Conservation (phyloP, 2,888 invertebrate genomes). For the Eupithecia tripunctaria region DNA sequence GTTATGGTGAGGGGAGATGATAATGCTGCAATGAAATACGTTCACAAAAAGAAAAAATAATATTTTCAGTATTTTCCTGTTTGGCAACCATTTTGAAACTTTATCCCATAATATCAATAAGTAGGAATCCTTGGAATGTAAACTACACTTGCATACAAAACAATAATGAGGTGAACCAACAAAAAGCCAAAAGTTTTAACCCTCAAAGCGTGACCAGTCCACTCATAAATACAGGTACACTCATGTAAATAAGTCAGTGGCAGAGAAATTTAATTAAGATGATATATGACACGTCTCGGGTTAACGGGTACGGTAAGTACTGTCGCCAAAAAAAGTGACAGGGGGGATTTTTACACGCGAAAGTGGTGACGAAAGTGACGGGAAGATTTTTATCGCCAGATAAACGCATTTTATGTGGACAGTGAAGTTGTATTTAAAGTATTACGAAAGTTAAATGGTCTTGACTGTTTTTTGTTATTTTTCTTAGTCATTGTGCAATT, state of each 20-base stretch:
- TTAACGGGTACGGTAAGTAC: constrained; percentile 76
- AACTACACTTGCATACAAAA: constrained; percentile 5
- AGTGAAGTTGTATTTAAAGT: constrained; percentile 40
- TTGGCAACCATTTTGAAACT: neutral
- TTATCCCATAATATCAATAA: neutral
- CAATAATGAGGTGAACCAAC: constrained; percentile 25
- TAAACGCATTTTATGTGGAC: constrained; percentile 46
- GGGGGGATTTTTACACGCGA: constrained; percentile 29
- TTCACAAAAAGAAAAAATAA: neutral
- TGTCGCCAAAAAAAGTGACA: constrained; percentile 55
- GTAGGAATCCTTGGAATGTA: constrained; percentile 5
- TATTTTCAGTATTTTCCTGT: neutral
- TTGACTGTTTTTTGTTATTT: constrained; percentile 42
- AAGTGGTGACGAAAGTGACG: constrained; percentile 20
- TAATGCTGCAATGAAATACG: no score
- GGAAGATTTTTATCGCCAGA: constrained; percentile 39
- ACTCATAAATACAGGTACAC: constrained; percentile 60
- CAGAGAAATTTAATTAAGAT: constrained; percentile 84
- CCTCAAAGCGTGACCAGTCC: constrained; percentile 43
- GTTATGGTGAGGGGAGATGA: no score
- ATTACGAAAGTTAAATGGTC: constrained; percentile 30
- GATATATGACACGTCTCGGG: constrained; percentile 78
- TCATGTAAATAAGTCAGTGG: constrained; percentile 77
- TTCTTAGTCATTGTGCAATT: neutral
- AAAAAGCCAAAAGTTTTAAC: constrained; percentile 36